Percentiles rank a stretch among this genome's conserved stretches.
Evolutionary conservation across 2,113 vertebrate species (phyloP).

Genomic region (Chitala chitala): DNA sequence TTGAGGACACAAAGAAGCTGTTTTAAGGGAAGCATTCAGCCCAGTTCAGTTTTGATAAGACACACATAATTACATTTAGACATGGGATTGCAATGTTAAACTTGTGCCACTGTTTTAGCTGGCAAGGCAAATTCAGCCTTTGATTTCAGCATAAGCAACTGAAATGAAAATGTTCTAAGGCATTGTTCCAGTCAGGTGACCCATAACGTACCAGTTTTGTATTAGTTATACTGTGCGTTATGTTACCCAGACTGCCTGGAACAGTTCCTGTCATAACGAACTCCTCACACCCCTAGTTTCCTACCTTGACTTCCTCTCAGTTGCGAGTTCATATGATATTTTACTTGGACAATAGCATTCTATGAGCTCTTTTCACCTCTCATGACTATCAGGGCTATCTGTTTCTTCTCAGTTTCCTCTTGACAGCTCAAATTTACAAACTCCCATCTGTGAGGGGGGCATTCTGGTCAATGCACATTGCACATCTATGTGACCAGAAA

Average conservation of each 20-base stretch:
- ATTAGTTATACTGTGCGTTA: constrained; percentile 17
- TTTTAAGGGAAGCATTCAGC: neutral
- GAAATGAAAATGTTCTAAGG: no score
- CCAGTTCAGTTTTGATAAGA: neutral
- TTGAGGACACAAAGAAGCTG: neutral
- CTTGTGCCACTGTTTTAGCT: neutral
- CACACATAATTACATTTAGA: neutral
- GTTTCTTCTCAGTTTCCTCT: neutral
- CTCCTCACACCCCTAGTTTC: no score
- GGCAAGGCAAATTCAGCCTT: no score
- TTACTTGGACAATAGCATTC: neutral
- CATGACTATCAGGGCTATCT: neutral
- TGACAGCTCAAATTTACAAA: neutral
- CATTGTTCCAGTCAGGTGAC: no score
- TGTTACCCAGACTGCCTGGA: neutral
- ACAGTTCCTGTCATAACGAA: neutral
- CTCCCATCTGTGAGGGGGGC: neutral
- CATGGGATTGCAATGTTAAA: neutral
- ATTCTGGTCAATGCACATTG: no score
- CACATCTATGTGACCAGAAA: neutral
- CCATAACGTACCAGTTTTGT: no score
- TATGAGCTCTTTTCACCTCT: no score
- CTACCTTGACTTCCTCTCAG: neutral
- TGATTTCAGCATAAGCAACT: no score
- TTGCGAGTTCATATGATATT: no score